phyloP scores from a whole-genome alignment of 1,140 invertebrate genomes.

The Zeugodacus cucurbitae region DNA sequence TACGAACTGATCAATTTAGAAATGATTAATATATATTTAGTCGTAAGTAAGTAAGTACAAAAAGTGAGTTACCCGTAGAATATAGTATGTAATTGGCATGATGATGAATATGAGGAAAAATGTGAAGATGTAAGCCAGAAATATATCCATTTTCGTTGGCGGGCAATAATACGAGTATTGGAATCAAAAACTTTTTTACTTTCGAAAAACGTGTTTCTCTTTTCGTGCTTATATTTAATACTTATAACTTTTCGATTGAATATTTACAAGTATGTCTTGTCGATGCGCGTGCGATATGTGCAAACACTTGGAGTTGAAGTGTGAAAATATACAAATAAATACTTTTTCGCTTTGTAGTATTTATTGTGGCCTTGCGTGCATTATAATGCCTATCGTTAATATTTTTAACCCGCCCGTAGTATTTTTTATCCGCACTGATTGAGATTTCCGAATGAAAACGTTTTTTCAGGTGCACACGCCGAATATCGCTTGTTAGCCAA shows the following conservation, averaged over 20 bases:
- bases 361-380: background rate
- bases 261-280: background rate
- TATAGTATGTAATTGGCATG: constrained; percentile 51
- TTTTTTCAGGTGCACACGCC: background rate
- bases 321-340: background rate
- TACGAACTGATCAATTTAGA: constrained; percentile 44
- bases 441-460: background rate
- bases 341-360: background rate
- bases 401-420: background rate
- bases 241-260: background rate
- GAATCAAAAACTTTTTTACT: background rate
- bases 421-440: constrained; percentile 5
- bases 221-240: background rate
- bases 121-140: constrained; percentile 48
- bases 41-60: background rate
- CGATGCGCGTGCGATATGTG: background rate
- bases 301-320: background rate
- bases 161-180: background rate
- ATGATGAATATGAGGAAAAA: constrained; percentile 52
- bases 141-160: constrained; percentile 49
- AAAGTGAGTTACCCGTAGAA: constrained; percentile 50
- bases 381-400: background rate
- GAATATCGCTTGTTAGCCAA: background rate
- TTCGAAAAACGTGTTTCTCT: background rate
- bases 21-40: background rate